Percentiles rank a stretch among this genome's conserved stretches.
Evolutionary conservation across 2,113 vertebrate genomes (phyloP).

Genomic region (Mirza zaza): DNA sequence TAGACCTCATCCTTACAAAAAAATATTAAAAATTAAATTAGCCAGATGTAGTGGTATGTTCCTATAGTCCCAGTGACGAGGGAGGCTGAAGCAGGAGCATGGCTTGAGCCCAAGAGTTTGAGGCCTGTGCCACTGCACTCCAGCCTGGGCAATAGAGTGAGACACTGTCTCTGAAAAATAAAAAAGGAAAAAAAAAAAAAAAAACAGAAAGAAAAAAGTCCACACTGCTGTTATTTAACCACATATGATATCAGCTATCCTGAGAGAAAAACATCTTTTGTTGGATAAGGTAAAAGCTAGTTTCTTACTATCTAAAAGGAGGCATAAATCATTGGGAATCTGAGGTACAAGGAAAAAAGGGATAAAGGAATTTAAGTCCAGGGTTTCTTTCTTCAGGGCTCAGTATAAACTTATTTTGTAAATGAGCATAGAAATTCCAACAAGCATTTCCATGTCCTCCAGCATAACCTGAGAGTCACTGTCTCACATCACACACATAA

Average conservation of each 20-base stretch:
- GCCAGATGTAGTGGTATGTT: too few species aligned
- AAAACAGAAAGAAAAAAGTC: too few species aligned
- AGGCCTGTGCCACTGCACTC: too few species aligned
- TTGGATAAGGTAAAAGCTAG: background rate
- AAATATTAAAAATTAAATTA: too few species aligned
- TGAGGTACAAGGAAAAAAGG: background rate
- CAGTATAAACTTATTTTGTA: background rate
- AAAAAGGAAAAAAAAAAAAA: too few species aligned
- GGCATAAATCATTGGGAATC: background rate
- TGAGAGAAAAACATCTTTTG: background rate
- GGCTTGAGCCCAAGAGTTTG: too few species aligned
- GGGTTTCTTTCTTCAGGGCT: background rate
- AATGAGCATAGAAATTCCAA: background rate
- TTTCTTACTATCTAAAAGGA: background rate
- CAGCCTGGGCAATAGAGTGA: too few species aligned
- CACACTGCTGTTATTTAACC: background rate
- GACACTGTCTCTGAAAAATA: too few species aligned
- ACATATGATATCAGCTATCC: accelerated
- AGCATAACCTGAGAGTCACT: background rate
- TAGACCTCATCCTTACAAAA: too few species aligned
- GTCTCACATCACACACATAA: background rate
- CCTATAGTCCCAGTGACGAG: too few species aligned
- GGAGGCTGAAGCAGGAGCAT: too few species aligned
- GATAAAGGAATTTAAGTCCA: background rate
- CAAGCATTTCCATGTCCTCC: background rate